Evolutionary conservation across 2,888 invertebrate genomes (phyloP).

Genomic region (Erebia ligea): DNA sequence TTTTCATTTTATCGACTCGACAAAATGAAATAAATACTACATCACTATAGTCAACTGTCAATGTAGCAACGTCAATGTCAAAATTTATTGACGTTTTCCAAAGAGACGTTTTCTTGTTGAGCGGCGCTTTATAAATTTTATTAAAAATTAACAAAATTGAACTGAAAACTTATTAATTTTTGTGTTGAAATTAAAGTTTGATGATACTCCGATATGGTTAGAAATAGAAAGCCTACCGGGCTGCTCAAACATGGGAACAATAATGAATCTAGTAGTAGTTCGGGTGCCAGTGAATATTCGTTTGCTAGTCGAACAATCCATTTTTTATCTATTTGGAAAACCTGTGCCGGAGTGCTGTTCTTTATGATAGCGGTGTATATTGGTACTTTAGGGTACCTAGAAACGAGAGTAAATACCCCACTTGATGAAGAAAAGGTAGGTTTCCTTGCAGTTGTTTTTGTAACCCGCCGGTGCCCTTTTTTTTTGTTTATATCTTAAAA

Average conservation of each 20-base stretch:
- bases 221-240: conserved; percentile 60
- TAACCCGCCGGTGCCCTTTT: neutral
- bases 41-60: neutral
- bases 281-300: conserved; percentile 54
- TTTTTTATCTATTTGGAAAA: conserved; percentile 81
- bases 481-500: neutral
- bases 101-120: neutral
- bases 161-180: neutral
- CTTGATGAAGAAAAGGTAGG: conserved; percentile 90
- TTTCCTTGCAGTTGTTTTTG: neutral
- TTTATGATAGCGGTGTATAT: conserved; percentile 88
- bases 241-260: conserved; percentile 54
- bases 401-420: conserved; percentile 94
- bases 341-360: conserved; percentile 83
- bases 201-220: conserved; percentile 56
- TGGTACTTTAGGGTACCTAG: conserved; percentile 91
- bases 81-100: conserved; percentile 13
- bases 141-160: conserved; percentile 9
- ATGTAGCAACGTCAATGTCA: conserved; percentile 14
- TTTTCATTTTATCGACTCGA: neutral
- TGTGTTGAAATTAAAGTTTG: neutral
- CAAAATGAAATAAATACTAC: neutral
- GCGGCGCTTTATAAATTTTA: neutral
- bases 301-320: conserved; percentile 51
- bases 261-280: conserved; percentile 65